These are phyloP conservation scores for Agelastica alni DNA, from an alignment of 2,888 invertebrate species.

Conservation along the genomic window DNA sequence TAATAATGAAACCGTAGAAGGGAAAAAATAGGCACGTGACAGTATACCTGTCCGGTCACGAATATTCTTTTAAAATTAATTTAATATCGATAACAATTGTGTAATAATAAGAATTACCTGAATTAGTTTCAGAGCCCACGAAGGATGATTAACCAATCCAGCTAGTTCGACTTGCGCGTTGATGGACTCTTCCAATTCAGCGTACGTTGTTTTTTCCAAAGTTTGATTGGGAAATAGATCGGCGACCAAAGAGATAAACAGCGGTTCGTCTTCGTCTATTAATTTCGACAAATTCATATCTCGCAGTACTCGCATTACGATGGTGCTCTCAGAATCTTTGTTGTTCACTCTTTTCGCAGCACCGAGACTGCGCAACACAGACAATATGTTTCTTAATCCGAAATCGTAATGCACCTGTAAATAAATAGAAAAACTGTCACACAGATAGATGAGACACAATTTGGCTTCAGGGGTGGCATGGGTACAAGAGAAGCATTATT, in stretches of 20 bases:
- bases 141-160: conserved; percentile 87
- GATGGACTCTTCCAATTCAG: conserved; percentile 87
- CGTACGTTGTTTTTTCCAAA: conserved; percentile 89
- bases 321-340: conserved; percentile 92
- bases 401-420: conserved; percentile 95
- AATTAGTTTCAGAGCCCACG: conserved; percentile 93
- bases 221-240: conserved; percentile 95
- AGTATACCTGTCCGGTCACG: too few species aligned
- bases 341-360: conserved; percentile 89
- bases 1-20: too few species aligned
- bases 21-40: too few species aligned
- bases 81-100: too few species aligned
- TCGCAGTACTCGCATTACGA: conserved; percentile 94
- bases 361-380: conserved; percentile 89
- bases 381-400: conserved; percentile 92
- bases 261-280: conserved; percentile 95
- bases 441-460: too few species aligned
- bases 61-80: too few species aligned
- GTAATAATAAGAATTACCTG: conserved; percentile 68
- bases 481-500: too few species aligned
- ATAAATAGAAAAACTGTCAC: too few species aligned
- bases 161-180: conserved; percentile 79
- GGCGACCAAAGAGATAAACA: conserved; percentile 94
- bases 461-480: too few species aligned
- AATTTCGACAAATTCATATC: conserved; percentile 98